These are phyloP conservation scores for Mercenaria mercenaria DNA, from an alignment of 1,140 invertebrate species.

Conservation along the genomic window DNA sequence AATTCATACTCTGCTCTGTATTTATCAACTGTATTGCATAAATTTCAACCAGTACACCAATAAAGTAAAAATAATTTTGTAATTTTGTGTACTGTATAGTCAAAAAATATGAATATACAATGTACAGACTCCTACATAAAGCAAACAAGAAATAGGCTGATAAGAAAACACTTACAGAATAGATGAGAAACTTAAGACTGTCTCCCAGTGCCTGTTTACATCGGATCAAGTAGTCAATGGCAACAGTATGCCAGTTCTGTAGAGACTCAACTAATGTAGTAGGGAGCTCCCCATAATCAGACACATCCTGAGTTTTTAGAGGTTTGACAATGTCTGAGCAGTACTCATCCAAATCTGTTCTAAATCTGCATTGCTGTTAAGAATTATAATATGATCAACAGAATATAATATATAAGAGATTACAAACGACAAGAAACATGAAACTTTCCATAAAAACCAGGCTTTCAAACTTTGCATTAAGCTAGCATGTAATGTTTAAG, in stretches of 20 bases:
- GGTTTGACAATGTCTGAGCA: constrained; percentile 32
- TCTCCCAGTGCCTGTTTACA: constrained; percentile 39
- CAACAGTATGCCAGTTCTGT: constrained; percentile 39
- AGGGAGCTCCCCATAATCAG: not conserved
- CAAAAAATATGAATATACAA: too few species aligned
- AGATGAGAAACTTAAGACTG: constrained; percentile 48
- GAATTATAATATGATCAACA: not conserved
- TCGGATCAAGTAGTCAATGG: constrained; percentile 41
- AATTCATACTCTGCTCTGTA: too few species aligned
- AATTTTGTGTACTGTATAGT: too few species aligned
- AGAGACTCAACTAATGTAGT: not conserved
- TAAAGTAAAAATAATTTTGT: too few species aligned
- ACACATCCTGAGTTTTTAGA: not conserved
- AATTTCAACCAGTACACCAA: too few species aligned
- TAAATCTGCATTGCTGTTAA: constrained; percentile 28
- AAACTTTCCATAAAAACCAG: too few species aligned
- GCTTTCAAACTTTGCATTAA: too few species aligned
- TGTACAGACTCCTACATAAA: too few species aligned
- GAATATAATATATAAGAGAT: not conserved
- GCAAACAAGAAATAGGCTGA: too few species aligned
- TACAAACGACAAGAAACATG: too few species aligned
- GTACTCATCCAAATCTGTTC: constrained; percentile 43
- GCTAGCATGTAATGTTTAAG: too few species aligned
- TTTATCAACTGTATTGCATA: too few species aligned
- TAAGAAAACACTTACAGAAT: constrained; percentile 46